Base-by-base conservation (phyloP, 53 echinoderm and acorn worm species). In the Hippasteria phrygiana region DNA sequence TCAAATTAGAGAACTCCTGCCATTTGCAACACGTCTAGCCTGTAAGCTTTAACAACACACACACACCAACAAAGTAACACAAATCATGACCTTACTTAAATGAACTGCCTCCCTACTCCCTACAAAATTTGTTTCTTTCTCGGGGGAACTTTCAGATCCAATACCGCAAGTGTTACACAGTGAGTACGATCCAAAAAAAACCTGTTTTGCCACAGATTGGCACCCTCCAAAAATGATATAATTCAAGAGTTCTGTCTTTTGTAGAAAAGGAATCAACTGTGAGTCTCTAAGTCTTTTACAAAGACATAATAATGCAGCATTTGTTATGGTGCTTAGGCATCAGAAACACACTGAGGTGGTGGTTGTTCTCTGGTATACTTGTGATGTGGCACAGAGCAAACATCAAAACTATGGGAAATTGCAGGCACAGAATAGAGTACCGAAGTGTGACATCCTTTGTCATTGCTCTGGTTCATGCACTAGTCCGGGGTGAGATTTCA, bases 241-340 rank as follows among this genome's bases (percentile, higher is more conserved):
- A 53, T 51, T 51, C 22, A 24, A 39, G 56, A 78, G 55, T 34
- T 20, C 3, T 59, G 3, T 36, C 20, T 55, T 77, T 33, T 20
- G 12, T 11, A 77, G 32, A 54, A 5, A 39, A 78, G 22, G 38
- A 53, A 53, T 77, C 13, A 55, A 78, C 78, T 62, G 78, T 62
- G 75, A 48, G 75, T 50, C 51, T 51, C 14, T 45, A 13, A 24
- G 54, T 70, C 70, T 51, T 36, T n/a, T 45, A 47, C 20, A 71
- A 85, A 83, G 83, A 83, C 50, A 43, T 72, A 72, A 48, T 48
- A 83, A 70, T 85, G 85, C 85, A 85, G 85, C 85, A 85, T 85
- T 84, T 84, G 27, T 43, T 62, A 41, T 22, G 28, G 47, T 67
- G 59, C 28, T 71, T 55, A 51, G 27, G 69, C 26, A 53, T 50